Evolutionary conservation across 2,113 vertebrate genomes (phyloP).

Genomic region (Bothrops jararaca): DNA sequence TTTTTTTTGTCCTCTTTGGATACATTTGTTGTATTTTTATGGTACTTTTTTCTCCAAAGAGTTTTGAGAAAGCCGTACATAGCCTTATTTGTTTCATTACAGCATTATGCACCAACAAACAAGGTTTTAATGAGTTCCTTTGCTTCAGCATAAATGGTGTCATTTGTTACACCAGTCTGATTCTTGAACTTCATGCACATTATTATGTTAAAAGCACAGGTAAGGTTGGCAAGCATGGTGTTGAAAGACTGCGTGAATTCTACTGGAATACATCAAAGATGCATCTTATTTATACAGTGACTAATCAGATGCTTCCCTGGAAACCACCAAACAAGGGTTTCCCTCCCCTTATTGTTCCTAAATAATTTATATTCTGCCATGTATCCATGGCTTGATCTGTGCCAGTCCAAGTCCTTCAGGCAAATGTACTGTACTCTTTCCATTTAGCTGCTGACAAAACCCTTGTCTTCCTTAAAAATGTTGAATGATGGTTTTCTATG

Average conservation of each 20-base stretch:
- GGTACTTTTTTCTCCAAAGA: background rate
- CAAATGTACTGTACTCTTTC: background rate
- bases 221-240: background rate
- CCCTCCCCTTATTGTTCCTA: background rate
- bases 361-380: background rate
- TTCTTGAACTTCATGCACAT: background rate
- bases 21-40: background rate
- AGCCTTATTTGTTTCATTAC: background rate
- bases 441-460: background rate
- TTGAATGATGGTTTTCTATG: background rate
- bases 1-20: background rate
- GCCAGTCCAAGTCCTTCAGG: background rate
- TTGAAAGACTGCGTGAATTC: background rate
- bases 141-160: background rate
- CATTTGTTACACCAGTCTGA: background rate
- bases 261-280: background rate
- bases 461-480: background rate
- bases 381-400: background rate
- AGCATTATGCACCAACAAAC: background rate
- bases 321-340: background rate
- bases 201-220: background rate
- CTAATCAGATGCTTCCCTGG: background rate
- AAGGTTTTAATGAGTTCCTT: background rate
- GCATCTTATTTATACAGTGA: background rate
- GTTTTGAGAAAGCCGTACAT: background rate